A percentile compares a stretch with the other conserved stretches of the same genome.
phyloP scores from a whole-genome alignment of 2,888 invertebrate genomes.

The Heliconius cydno region DNA sequence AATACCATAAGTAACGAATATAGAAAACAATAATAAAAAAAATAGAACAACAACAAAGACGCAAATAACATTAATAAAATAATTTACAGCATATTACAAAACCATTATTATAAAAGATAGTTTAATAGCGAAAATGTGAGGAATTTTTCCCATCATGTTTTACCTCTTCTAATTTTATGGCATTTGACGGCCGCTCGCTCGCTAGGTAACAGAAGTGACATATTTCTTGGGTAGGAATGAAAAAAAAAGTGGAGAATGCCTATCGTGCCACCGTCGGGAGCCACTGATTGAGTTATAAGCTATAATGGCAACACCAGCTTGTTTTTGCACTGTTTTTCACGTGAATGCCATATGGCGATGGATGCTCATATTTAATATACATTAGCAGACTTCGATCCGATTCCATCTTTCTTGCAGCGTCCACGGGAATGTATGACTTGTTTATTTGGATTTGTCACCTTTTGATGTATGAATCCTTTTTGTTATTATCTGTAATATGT shows the following conservation, averaged over 20 bases:
- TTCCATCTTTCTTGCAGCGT: constrained; percentile 69
- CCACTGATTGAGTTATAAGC: constrained; percentile 81
- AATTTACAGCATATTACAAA: constrained; percentile 38
- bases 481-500: constrained; percentile 69
- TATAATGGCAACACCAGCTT: constrained; percentile 78
- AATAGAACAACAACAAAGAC: background rate
- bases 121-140: constrained; percentile 53
- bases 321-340: constrained; percentile 80
- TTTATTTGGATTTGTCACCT: constrained; percentile 81
- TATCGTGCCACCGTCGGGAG: constrained; percentile 63
- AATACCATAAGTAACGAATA: background rate
- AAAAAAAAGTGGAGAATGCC: constrained; percentile 80
- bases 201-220: constrained; percentile 59
- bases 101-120: constrained; percentile 28
- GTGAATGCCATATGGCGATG: constrained; percentile 66
- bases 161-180: constrained; percentile 62
- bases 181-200: constrained; percentile 56
- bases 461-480: constrained; percentile 76
- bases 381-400: constrained; percentile 71
- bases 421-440: constrained; percentile 71
- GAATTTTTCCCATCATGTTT: constrained; percentile 65
- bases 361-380: constrained; percentile 77
- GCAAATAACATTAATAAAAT: constrained; percentile 30
- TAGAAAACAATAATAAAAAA: background rate
- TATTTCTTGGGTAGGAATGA: constrained; percentile 66